Evolutionary conservation across 2,113 vertebrate genomes (phyloP), one percentile per base, ranked within the genome.

Genomic region (Oncorhynchus kisutch): DNA sequence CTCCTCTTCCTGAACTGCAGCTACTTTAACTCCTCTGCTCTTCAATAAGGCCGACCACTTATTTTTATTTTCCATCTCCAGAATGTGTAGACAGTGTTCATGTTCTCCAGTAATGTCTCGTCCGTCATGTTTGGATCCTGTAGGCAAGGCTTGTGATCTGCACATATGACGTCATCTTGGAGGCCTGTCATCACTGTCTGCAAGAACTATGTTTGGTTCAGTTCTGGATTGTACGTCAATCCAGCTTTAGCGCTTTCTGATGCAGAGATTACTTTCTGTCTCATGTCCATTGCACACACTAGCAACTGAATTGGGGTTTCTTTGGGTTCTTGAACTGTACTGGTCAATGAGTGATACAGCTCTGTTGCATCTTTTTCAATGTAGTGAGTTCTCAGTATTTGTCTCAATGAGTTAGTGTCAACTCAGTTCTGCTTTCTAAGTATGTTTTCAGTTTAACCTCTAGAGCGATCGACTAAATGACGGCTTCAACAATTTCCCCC

Each of bases 291-390:
- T 0, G 67, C 67, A 66, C 45, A 1, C 2, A 78, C 2, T 24
- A 84, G 8, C 60, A 87, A 83, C 74, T 79, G 67, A 0, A 77
- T 51, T 1, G 72, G 39, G 0, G 60, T 75, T 57, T 83, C 75
- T 75, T 69, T 83, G 0, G 66, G 59, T 0, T 82, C 70, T 27
- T 87, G 82, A 0, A 67, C 70, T 12, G 79, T 73, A 25, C 57
- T n/a, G 0, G 79, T 78, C 0, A 86, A 82, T 13, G 69, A 70
- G 16, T 80, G 39, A 22, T 78, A 75, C 14, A 81, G n/a, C 16
- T 85, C 80, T 27, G 69, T 78, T 0, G 72, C 66, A 75, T 82
- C 70, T 5, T 80, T 82, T 11, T 82, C 79, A 51, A 76, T 67
- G 22, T 73, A 81, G 39, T 78, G 76, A 70, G 70, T 73, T 2